A percentile compares a stretch with the other conserved stretches of the same genome.
Conservation (phyloP, 1,140 invertebrate genomes). For the Megathymus violae region DNA sequence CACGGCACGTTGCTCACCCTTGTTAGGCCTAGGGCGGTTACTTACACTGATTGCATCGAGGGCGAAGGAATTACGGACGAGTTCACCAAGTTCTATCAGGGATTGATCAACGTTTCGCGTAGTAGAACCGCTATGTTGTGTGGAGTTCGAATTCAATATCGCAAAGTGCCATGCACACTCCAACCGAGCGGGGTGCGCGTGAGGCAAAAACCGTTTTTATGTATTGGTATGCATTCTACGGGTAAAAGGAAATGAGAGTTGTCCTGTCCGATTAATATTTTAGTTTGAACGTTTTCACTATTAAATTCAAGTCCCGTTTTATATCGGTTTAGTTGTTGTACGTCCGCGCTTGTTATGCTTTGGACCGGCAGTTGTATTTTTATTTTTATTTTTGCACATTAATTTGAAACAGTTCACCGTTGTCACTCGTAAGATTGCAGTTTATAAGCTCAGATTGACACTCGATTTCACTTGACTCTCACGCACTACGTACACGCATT, state of each 20-base stretch:
- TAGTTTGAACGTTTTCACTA: background rate
- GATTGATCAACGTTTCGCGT: background rate
- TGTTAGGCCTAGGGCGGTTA: background rate
- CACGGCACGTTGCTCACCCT: background rate
- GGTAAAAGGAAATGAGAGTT: slow-evolving; percentile 3
- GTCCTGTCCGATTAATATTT: slow-evolving; percentile 9
- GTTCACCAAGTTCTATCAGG: background rate
- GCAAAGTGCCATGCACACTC: background rate
- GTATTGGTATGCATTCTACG: background rate
- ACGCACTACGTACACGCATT: background rate
- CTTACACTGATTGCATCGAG: background rate
- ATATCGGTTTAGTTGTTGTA: background rate
- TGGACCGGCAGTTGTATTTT: slow-evolving; percentile 4
- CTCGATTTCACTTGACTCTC: background rate
- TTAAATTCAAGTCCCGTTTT: background rate
- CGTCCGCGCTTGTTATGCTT: background rate
- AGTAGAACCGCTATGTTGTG: background rate
- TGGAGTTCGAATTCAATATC: no score
- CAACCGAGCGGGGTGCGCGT: slow-evolving; percentile 1
- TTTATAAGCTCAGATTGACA: background rate
- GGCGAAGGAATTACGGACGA: background rate
- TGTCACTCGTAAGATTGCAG: background rate
- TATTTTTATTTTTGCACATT: background rate
- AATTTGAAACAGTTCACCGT: slow-evolving; percentile 1
- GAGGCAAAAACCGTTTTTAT: background rate